Percentiles rank a stretch among this genome's conserved stretches.
These are phyloP conservation scores for Villa cingulata DNA, from an alignment of 2,888 invertebrate genomes.

Conservation along the genomic window DNA sequence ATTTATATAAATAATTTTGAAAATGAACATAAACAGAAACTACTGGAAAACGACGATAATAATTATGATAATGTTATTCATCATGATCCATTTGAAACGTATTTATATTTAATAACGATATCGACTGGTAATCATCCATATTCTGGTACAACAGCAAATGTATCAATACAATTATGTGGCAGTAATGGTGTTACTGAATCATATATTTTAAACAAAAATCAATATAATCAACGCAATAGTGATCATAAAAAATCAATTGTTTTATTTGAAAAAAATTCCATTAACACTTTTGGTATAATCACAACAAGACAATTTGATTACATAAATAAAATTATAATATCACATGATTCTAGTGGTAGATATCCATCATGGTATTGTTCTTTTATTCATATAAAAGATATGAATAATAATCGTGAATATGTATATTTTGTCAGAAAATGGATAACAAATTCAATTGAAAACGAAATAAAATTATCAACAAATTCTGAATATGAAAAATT, in stretches of 20 bases:
- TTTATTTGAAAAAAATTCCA: slow-evolving; percentile 3
- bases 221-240: background rate
- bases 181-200: slow-evolving; percentile 1
- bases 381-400: slow-evolving; percentile 16
- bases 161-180: slow-evolving; percentile 16
- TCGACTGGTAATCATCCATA: slow-evolving; percentile 18
- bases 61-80: too few species aligned
- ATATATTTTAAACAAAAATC: slow-evolving; percentile 8
- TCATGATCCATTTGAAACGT: slow-evolving; percentile 1
- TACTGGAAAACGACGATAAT: too few species aligned
- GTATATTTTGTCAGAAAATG: slow-evolving; percentile 16
- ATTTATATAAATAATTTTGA: background rate
- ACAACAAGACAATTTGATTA: slow-evolving; percentile 7
- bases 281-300: slow-evolving; percentile 4
- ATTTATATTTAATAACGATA: slow-evolving; percentile 15
- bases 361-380: slow-evolving; percentile 23
- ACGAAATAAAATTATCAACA: background rate
- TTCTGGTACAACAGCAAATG: slow-evolving; percentile 18
- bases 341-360: slow-evolving; percentile 19
- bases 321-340: slow-evolving; percentile 11
- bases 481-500: slow-evolving; percentile 1
- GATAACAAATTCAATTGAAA: slow-evolving; percentile 7
- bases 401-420: slow-evolving; percentile 6
- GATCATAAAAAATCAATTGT: too few species aligned
- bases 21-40: too few species aligned